Evolutionary conservation across 2,113 vertebrate species (phyloP), one percentile per base, ranked within the genome.

Genomic region (Corydoras maculifer): DNA sequence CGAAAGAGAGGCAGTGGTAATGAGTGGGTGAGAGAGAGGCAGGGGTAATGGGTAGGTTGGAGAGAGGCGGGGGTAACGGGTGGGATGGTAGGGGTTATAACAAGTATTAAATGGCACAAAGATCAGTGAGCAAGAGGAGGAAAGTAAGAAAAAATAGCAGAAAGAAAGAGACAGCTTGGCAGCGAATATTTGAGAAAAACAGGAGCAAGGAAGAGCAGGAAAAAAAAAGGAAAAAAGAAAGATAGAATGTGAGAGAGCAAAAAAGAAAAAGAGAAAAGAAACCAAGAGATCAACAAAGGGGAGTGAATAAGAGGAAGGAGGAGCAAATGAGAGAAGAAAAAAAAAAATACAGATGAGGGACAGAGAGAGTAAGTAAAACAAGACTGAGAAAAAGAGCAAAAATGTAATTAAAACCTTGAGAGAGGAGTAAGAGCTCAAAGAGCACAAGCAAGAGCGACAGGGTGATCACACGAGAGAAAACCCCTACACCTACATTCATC

Each of bases 401-500:
- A 6, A 32, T 15, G 35, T 43, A 43, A 4, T 43, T 43, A 43
- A 43, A 43, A 2, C 35, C 35, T 43, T 43, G 35, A 43, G 62
- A 15, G 65, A 32, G 54, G 8, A n/a, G 10, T 7, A 32, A 53
- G 13, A 35, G 18, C 2, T 15, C 3, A 57, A 14, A 49, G 15
- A 32, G 9, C 48, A 35, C 10, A 7, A 50, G n/a, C 29, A 10
- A 48, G 61, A 30, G 32, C 18, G 50, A 8, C 11, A 30, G 59
- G 13, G 29, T 1, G 9, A 30, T 10, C 8, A 32, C 50, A 64
- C 8, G 43, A 50, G 31, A 49, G 69, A 57, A 63, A 57, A 57
- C 59, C 43, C 58, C 70, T 65, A 15, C 10, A 2, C 70, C 53
- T 55, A 65, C 62, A 48, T 62, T 58, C 62, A 65, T 58, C 51